Evolutionary conservation across 1,140 invertebrate genomes (phyloP), one percentile per base, ranked within the genome.

Genomic region (Vollenhovia emeryi): DNA sequence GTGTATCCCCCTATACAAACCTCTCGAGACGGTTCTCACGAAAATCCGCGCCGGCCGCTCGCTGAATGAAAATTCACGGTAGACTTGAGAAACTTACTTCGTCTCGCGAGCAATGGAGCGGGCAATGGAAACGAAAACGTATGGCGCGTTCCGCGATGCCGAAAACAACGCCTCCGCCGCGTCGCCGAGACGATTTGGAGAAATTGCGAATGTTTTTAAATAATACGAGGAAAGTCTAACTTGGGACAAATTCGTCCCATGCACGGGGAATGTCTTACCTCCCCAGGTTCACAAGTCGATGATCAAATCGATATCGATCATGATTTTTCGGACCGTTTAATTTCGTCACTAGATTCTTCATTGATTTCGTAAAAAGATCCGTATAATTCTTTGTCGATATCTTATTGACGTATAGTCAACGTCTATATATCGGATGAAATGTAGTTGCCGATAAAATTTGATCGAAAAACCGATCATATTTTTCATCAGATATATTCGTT

Each of bases 1-100:
- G 69, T 89, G 87, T 75, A 43, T 52, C n/a, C n/a, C 9, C 8
- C 3, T 75, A 52, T 55, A 68, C 33, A 52, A 59, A 24, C 40
- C 43, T n/a, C 48, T 55, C 27, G 50, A 8, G 30, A 75, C 50
- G 50, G 76, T 89, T 89, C 87, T 89, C 87, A 87, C 66, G 85
- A 50, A 75, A 86, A 84, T 89, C 86, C 74, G 60, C 86, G 86
- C 75, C 66, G 78, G 52, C 62, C 79, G 36, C 66, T 64, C 73
- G 27, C 43, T 83, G 71, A 64, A 71, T 33, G 64, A 80, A 84
- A 86, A 75, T 87, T 88, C 87, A 76, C 79, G 78, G 50, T 69
- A 76, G 69, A 71, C 60, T 55, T 74, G 52, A 27, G 30, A 52
- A 52, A 64, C 43, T 83, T 74, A 73, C 66, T 74, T 82, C 66